Percentiles rank a stretch among this genome's conserved stretches.
These are phyloP conservation scores for Actenoides hombroni DNA, from an alignment of 2,113 vertebrate species.

Conservation along the genomic window DNA sequence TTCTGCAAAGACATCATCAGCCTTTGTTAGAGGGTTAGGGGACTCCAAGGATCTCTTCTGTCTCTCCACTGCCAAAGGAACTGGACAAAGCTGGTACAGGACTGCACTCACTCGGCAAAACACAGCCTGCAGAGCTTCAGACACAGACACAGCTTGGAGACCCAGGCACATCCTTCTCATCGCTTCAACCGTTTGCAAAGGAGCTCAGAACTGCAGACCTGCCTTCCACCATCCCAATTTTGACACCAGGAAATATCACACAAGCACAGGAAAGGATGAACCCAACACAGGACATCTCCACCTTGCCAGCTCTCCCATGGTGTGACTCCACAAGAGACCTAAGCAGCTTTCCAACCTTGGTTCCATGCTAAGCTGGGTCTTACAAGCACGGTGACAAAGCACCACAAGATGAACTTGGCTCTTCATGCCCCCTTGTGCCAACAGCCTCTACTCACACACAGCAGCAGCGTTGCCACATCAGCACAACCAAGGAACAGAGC, in stretches of 20 bases:
- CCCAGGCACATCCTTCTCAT: neutral
- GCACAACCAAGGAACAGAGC: neutral
- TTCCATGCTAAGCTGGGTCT: neutral
- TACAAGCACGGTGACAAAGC: neutral
- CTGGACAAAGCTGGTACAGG: neutral
- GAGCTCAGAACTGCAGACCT: neutral
- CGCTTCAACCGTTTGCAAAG: neutral
- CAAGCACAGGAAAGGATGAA: neutral
- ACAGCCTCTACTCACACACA: neutral
- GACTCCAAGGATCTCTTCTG: neutral
- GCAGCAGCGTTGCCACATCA: neutral
- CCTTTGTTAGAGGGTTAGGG: rapidly evolving
- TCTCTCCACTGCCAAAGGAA: neutral
- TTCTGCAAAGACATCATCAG: neutral
- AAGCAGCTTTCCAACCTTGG: neutral
- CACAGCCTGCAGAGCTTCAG: neutral
- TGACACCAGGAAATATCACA: neutral
- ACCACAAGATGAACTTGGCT: neutral
- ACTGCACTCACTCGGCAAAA: neutral
- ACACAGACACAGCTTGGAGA: too few species aligned
- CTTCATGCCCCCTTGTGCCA: constrained; percentile 16
- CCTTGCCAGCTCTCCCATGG: neutral
- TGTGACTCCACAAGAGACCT: rapidly evolving
- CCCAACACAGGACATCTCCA: neutral
- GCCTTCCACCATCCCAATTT: neutral